Base-by-base conservation (phyloP, 1,140 invertebrate genomes). In the Drosophila sucinea region DNA sequence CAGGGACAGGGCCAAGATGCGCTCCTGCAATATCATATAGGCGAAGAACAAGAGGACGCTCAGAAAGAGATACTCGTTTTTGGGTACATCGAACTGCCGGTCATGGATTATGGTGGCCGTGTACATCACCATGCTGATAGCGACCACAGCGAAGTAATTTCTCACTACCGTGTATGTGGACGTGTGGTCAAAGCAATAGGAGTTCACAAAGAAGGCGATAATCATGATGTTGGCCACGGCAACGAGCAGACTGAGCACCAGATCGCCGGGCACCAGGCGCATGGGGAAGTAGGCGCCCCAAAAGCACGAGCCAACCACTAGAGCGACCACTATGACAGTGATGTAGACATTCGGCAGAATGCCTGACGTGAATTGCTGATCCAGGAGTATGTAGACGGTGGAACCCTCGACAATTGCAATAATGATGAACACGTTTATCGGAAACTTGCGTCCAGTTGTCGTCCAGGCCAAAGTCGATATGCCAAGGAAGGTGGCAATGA, bases 71-170 rank as follows among this genome's bases (percentile, higher is more conserved):
- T 80, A 74, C 40, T 87, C 83, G n/a, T 67, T 72, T 41, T 89
- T 83, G 8, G 84, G 77, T 10, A 87, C 84, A 69, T 80, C 68
- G 25, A 89, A 87, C 47, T 87, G 84, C 1, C 84, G 84, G 33
- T 84, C 81, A 3, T 87, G 84, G 7, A 87, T 84, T 3, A 87
- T 84, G 40, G 84, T 89, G 3, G 84, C 84, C 66, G 84, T 80
- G 41, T 87, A 87, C 70, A 81, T 81, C n/a, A 87, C 71, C 67
- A 78, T 70, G 3, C 62, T 70, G 4, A 89, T 1, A 5, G 84
- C 77, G 1, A 69, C 33, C 10, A 87, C 0, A 1, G 80, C 84
- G 17, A 87, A 78, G 23, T 33, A 73, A n/a, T 84, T 89, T 0
- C 77, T 77, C 0, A 84, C 70, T 1, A 58, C 32, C 1, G 1